Evolutionary conservation across 2,113 vertebrate species (phyloP), one percentile per base, ranked within the genome.

Genomic region (Heterocephalus glaber): DNA sequence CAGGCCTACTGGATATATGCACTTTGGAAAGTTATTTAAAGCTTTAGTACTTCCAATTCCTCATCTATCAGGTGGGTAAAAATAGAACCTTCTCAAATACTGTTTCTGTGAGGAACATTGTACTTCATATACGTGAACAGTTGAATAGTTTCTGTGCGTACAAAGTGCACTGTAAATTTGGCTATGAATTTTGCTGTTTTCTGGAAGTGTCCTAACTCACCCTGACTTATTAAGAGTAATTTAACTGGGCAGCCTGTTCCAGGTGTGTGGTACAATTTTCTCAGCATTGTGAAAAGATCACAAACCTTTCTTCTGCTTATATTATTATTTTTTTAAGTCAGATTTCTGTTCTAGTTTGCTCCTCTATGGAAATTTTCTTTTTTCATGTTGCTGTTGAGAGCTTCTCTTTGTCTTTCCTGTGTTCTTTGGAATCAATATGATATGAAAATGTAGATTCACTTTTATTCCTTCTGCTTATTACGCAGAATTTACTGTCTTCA

Each of bases 311-410:
- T 38, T 19, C 49, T 33, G 12, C 47, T 8, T 11, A 2, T 49
- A 49, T 54, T 44, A 24, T 3, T 47, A 24, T 4, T 2, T 2
- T 24, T 11, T 13, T 16, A 61, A 60, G 61, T 19, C 24, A 7
- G 60, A 10, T 16, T 0, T 16, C 11, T 47, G 19, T 8, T 2
- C 1, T 52, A 14, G 0, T 49, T 14, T 6, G 8, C 6, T n/a
- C 19, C 17, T 35, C 35, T 38, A 66, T 8, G 24, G 85, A 13
- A 9, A 41, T 3, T 0, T 5, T 20, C 58, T 84, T 58, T 65
- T 13, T 12, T 61, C 22, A 35, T 4, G 12, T 19, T 70, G 38
- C 24, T 19, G 4, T 66, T 10, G 0, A 28, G n/a, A 68, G 1
- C 19, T 60, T 47, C 63, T 52, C 26, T 33, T 24, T 33, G 19